These are phyloP conservation scores for Mythimna ferrago DNA, from an alignment of 2,888 invertebrate species.

Conservation along the genomic window DNA sequence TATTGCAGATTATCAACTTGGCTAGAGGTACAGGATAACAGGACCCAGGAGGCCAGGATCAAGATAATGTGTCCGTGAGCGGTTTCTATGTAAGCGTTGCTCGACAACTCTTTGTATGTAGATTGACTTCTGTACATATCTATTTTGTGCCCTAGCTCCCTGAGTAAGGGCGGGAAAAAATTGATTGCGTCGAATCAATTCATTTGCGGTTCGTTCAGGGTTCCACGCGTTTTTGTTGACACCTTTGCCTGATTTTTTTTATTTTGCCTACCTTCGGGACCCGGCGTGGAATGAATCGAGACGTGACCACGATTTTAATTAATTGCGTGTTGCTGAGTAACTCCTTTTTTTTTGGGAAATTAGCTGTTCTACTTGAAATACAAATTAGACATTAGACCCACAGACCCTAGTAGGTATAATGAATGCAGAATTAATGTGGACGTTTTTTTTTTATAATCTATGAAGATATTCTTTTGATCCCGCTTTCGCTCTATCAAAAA, in stretches of 20 bases:
- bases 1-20: too few relatives aligned
- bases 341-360: slow-evolving; percentile 42
- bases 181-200: slow-evolving; percentile 87
- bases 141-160: slow-evolving; percentile 45
- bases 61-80: too few relatives aligned
- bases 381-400: not conserved
- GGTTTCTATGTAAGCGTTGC: too few relatives aligned
- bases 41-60: too few relatives aligned
- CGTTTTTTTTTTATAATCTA: not conserved
- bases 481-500: not conserved
- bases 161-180: slow-evolving; percentile 77
- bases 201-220: slow-evolving; percentile 77
- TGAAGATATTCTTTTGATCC: too few relatives aligned
- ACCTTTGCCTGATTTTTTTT: slow-evolving; percentile 79
- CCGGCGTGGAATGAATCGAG: slow-evolving; percentile 34
- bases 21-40: too few relatives aligned
- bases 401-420: not conserved
- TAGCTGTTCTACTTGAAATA: not conserved
- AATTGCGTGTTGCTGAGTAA: slow-evolving; percentile 58
- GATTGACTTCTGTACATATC: too few relatives aligned
- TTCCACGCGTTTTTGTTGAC: slow-evolving; percentile 82
- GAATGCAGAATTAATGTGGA: not conserved
- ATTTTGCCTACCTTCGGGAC: slow-evolving; percentile 55
- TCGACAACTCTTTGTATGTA: too few relatives aligned
- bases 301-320: slow-evolving; percentile 75